Percentiles rank a stretch among this genome's conserved stretches.
Conservation (phyloP, 1,140 invertebrate species). For the Elymnias hypermnestra region DNA sequence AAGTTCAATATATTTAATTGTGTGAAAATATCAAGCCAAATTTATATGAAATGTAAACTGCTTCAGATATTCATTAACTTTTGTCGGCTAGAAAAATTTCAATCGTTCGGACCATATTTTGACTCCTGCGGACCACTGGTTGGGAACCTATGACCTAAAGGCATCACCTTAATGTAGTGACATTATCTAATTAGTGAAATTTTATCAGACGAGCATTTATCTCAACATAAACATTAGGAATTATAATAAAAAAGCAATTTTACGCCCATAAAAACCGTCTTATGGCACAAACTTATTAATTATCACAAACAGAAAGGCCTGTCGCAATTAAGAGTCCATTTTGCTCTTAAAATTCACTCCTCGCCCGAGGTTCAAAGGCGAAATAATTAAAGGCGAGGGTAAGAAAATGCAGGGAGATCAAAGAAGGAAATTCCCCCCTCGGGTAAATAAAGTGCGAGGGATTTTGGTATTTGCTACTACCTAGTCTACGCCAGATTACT, state of each 20-base stretch:
- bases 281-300: slow-evolving; percentile 45
- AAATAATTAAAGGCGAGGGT: slow-evolving; percentile 67
- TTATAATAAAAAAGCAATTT: background rate
- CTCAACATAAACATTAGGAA: background rate
- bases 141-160: no score
- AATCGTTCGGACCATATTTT: no score
- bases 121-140: no score
- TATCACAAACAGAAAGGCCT: slow-evolving; percentile 60
- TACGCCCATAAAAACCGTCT: slow-evolving; percentile 1
- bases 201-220: no score
- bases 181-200: no score
- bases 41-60: no score
- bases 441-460: slow-evolving; percentile 55
- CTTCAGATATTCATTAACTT: no score
- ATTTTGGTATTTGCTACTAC: slow-evolving; percentile 54
- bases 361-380: slow-evolving; percentile 56
- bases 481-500: slow-evolving; percentile 22
- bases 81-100: no score
- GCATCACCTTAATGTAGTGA: no score
- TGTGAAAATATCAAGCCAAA: no score
- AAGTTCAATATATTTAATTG: no score
- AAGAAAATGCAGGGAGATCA: slow-evolving; percentile 65
- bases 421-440: slow-evolving; percentile 52
- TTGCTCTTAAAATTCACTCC: slow-evolving; percentile 71
- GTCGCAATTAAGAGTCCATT: slow-evolving; percentile 69